Conservation (phyloP, 2,797 vertebrate species). For the Bucorvus abyssinicus region DNA sequence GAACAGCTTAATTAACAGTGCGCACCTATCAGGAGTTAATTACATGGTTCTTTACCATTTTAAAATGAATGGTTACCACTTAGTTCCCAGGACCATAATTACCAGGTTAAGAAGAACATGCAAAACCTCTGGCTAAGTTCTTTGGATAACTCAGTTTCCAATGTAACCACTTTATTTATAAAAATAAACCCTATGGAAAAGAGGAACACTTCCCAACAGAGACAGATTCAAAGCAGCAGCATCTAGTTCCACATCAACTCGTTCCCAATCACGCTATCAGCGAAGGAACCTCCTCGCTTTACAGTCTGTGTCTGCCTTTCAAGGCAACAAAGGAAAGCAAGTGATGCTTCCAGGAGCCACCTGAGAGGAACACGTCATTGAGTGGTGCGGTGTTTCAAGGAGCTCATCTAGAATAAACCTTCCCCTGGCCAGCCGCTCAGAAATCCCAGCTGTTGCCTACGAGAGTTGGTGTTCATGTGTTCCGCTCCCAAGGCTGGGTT, state of each 20-base stretch:
- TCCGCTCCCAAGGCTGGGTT: rapidly evolving
- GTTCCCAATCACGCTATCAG: rapidly evolving
- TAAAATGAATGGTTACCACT: slow-evolving; percentile 43
- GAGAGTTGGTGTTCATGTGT: rapidly evolving
- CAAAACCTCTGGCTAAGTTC: neutral
- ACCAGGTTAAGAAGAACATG: neutral
- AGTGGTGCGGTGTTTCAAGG: neutral
- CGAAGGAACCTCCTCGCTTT: neutral
- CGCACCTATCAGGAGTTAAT: slow-evolving; percentile 62
- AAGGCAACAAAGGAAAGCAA: neutral
- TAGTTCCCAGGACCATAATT: neutral
- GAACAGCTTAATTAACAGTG: slow-evolving; percentile 61
- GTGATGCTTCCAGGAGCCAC: neutral
- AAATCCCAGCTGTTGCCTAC: neutral
- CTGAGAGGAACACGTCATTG: rapidly evolving
- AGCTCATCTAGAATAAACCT: neutral
- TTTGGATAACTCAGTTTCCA: neutral
- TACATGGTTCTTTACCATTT: slow-evolving; percentile 26
- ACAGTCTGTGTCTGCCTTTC: neutral
- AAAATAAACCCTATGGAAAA: neutral
- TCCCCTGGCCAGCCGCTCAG: neutral
- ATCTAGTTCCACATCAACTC: neutral
- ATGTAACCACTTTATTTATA: neutral
- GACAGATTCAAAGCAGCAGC: neutral
- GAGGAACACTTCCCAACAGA: neutral